phyloP scores from a whole-genome alignment of 2,797 vertebrate species.

The Lophotriccus pileatus region DNA sequence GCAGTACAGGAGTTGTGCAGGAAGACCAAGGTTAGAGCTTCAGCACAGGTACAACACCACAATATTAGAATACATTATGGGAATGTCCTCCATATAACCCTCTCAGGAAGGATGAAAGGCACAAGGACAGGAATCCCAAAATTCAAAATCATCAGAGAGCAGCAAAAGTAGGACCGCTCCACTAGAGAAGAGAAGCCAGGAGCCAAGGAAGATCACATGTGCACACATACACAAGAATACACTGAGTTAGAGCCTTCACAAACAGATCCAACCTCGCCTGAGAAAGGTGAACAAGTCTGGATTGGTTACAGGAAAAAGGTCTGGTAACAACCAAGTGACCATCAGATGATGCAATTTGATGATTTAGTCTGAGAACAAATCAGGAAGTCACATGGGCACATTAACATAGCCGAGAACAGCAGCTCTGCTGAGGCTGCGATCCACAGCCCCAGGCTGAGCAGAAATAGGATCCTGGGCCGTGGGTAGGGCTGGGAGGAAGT shows the following conservation, averaged over 20 bases:
- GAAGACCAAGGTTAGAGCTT: not conserved
- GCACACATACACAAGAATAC: not conserved
- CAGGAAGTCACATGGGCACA: not conserved
- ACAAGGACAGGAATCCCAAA: not conserved
- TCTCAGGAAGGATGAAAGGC: not conserved
- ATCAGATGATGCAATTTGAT: not conserved
- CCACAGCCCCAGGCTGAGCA: not conserved
- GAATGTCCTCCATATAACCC: not conserved
- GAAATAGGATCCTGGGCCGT: not conserved
- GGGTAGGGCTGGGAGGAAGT: not conserved
- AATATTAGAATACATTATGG: not conserved
- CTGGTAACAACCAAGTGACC: not conserved
- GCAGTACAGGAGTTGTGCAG: not conserved
- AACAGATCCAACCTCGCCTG: rapidly evolving
- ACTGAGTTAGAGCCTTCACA: not conserved
- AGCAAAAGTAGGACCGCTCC: not conserved
- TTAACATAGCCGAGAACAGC: not conserved
- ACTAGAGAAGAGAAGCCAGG: not conserved
- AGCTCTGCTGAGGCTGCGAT: not conserved
- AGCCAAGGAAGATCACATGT: not conserved
- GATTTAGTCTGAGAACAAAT: not conserved
- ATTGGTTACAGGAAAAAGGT: not conserved
- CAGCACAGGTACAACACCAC: not conserved
- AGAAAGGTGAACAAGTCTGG: not conserved
- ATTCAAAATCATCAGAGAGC: not conserved